Conservation (phyloP, 2,888 invertebrate genomes). For the Cinara cedri region DNA sequence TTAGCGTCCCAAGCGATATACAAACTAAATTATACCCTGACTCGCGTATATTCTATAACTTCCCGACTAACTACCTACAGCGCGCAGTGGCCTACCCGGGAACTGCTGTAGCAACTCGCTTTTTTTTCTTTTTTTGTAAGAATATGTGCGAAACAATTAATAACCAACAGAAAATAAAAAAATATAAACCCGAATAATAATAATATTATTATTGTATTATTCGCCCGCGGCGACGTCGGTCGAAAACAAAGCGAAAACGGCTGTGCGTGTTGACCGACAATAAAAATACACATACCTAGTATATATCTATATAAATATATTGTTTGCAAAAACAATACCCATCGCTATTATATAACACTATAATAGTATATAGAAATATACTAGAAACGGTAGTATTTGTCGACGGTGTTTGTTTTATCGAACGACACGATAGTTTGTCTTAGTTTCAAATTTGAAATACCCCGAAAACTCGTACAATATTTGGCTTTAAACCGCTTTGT, state of each 20-base stretch:
- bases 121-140: too few relatives aligned
- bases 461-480: background rate
- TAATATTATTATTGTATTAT: background rate
- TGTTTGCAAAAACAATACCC: conserved; percentile 37
- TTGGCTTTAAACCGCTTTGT: conserved; percentile 5
- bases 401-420: conserved; percentile 17
- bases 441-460: conserved; percentile 41
- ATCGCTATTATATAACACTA: conserved; percentile 4
- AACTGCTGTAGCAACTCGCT: too few relatives aligned
- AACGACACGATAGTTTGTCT: conserved; percentile 12
- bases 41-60: too few relatives aligned
- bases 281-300: conserved; percentile 15
- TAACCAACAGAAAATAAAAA: background rate
- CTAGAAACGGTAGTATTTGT: conserved; percentile 27
- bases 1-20: too few relatives aligned
- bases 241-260: conserved; percentile 21
- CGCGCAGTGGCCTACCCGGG: too few relatives aligned
- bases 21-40: too few relatives aligned
- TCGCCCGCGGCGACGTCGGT: background rate
- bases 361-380: background rate
- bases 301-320: background rate
- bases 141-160: conserved; percentile 12
- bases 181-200: conserved; percentile 2
- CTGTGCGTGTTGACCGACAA: conserved; percentile 39
- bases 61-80: too few relatives aligned